These are phyloP conservation scores for Trissolcus basalis DNA, from an alignment of 1,140 invertebrate genomes.

Conservation along the genomic window DNA sequence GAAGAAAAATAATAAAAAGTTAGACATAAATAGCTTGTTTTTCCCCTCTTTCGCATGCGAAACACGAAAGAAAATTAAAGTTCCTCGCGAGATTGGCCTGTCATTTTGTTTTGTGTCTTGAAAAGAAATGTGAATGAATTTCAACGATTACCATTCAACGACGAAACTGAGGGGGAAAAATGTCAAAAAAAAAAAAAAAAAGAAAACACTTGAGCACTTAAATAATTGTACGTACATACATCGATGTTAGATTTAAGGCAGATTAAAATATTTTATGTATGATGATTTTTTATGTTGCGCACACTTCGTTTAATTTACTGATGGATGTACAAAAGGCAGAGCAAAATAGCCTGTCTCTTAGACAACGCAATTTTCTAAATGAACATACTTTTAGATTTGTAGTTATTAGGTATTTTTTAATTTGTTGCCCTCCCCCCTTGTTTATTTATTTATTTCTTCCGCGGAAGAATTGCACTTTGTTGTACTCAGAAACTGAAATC, in stretches of 20 bases:
- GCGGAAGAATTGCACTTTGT: neutral
- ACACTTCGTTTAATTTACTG: too few relatives aligned
- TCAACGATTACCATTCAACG: constrained; percentile 9
- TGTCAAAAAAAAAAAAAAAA: neutral
- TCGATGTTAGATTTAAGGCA: constrained; percentile 54
- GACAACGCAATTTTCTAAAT: too few relatives aligned
- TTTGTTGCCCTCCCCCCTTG: too few relatives aligned
- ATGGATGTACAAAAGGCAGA: too few relatives aligned
- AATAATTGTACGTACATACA: constrained; percentile 48
- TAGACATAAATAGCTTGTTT: constrained; percentile 29
- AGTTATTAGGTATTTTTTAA: too few relatives aligned
- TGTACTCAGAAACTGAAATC: constrained; percentile 13
- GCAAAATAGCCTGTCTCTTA: too few relatives aligned
- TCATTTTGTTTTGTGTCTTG: constrained; percentile 18
- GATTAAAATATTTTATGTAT: constrained; percentile 41
- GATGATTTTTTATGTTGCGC: constrained; percentile 13
- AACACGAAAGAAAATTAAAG: constrained; percentile 16
- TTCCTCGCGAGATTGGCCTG: constrained; percentile 1
- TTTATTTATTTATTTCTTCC: too few relatives aligned
- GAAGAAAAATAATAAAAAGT: constrained; percentile 13
- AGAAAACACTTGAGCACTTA: constrained; percentile 29
- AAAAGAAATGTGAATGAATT: constrained; percentile 36
- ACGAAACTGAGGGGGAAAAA: constrained; percentile 45
- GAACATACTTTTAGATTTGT: too few relatives aligned
- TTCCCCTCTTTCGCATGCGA: constrained; percentile 24